Base-by-base conservation (phyloP, 2,888 invertebrate species). In the Drosophila pseudotalamancana region DNA sequence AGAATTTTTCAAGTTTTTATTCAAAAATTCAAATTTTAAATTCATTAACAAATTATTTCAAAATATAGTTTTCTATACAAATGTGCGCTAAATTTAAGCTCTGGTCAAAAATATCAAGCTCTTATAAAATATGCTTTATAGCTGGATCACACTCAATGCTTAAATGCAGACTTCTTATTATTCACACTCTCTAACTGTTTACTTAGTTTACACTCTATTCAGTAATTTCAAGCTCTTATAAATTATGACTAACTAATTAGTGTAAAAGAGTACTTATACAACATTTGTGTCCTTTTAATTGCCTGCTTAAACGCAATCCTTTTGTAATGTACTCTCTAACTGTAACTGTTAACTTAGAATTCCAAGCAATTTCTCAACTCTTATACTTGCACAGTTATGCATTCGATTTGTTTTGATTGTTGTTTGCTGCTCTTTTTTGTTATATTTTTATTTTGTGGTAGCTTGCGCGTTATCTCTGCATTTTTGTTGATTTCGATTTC, bases 401-500 rank as follows among this genome's bases (percentile, higher is more conserved):
- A 40, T 50, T 34, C n/a, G n/a, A 27, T 65, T 55, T 45, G 34
- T 56, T 37, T 29, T 43, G 16, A 40, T 49, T 63, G 19, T 43
- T 59, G 32, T 34, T 42, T 18, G 14, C 43, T 46, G 21, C 8
- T 66, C 40, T 16, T 35, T 27, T 27, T 46, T 12, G 16, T 27
- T 40, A n/a, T 32, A 46, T 31, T 32, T 18, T 18, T 53, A 29
- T 29, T 60, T 73, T 76, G 40, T 63, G 64, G 64, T 74, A 75
- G 78, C 69, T 56, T 55, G 55, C 34, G 49, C 56, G 63, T 79
- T 79, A 80, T 79, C 76, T 73, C 35, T 69, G 51, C 45, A 53
- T 46, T 56, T 59, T 63, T 63, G 61, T 72, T 62, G 66, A 65
- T 66, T 72, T 72, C 72, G 78, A 65, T 74, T 77, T 69, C 62